Conservation (phyloP, 2,113 vertebrate genomes). For the Oncorhynchus clarkii region DNA sequence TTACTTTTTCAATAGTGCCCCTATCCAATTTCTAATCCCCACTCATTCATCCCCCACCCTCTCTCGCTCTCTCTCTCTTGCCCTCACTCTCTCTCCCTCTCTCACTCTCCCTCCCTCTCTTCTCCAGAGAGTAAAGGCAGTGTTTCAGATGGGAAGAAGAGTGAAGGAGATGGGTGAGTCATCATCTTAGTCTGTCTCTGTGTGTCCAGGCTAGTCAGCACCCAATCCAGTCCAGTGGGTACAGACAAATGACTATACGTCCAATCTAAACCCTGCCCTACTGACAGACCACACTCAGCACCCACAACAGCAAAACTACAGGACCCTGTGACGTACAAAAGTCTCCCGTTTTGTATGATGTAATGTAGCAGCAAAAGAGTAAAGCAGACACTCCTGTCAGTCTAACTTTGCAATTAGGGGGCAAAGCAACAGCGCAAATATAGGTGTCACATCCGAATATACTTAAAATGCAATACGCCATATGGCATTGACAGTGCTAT, state of each 20-base stretch:
- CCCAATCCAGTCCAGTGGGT: slow-evolving; percentile 16
- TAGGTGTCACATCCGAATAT: no score
- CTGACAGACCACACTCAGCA: slow-evolving; percentile 20
- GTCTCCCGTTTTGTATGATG: slow-evolving; percentile 36
- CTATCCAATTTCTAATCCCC: slow-evolving; percentile 44
- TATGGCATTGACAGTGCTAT: no score
- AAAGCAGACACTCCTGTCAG: no score
- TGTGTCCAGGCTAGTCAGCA: slow-evolving; percentile 9
- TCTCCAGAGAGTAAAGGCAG: slow-evolving; percentile 50
- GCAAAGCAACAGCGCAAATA: no score
- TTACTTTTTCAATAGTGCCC: slow-evolving; percentile 22
- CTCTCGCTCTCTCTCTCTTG: slow-evolving; percentile 2
- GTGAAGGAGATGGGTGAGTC: slow-evolving; percentile 62
- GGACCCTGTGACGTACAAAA: no score
- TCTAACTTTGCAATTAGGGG: no score
- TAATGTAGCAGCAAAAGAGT: no score
- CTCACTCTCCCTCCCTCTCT: background rate
- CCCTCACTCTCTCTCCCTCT: slow-evolving; percentile 15
- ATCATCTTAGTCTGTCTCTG: slow-evolving; percentile 31
- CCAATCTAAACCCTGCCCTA: slow-evolving; percentile 42
- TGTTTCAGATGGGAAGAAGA: slow-evolving; percentile 53
- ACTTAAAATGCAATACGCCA: no score
- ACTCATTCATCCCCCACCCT: slow-evolving; percentile 27
- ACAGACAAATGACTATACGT: background rate
- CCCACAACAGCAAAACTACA: no score